phyloP scores from a whole-genome alignment of 2,888 invertebrate species.

The Microctonus brassicae region DNA sequence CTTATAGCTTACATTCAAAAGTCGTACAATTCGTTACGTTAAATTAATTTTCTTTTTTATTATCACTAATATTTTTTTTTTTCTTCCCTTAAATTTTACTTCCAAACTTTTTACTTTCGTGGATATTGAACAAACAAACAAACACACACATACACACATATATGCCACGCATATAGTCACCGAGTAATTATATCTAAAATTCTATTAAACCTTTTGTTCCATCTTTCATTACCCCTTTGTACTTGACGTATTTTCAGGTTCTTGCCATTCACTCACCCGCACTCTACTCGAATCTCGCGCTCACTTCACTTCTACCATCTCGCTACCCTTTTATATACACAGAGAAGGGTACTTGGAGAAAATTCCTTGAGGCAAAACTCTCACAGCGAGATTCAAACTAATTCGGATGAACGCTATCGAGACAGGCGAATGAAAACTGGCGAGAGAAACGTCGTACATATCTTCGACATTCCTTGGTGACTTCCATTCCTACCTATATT shows the following conservation, averaged over 20 bases:
- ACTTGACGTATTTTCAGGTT: background rate
- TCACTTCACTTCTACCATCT: background rate
- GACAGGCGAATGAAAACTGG: slow-evolving; percentile 1
- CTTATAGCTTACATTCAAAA: too few relatives aligned
- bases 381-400: slow-evolving; percentile 24
- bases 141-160: too few relatives aligned
- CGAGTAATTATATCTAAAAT: too few relatives aligned
- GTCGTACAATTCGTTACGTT: too few relatives aligned
- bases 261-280: background rate
- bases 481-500: background rate
- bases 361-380: slow-evolving; percentile 26
- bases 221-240: background rate
- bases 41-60: too few relatives aligned
- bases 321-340: too few relatives aligned
- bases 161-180: too few relatives aligned
- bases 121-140: background rate
- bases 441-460: slow-evolving; percentile 20
- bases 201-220: background rate
- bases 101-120: background rate
- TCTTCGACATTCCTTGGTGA: slow-evolving; percentile 24
- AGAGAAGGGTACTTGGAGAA: slow-evolving; percentile 20
- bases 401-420: slow-evolving; percentile 21
- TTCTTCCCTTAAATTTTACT: too few relatives aligned
- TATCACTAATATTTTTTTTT: too few relatives aligned
- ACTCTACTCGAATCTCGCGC: too few relatives aligned